Evolutionary conservation across 1,140 invertebrate genomes (phyloP), one percentile per base, ranked within the genome.

Genomic region (Zaprionus ghesquierei): DNA sequence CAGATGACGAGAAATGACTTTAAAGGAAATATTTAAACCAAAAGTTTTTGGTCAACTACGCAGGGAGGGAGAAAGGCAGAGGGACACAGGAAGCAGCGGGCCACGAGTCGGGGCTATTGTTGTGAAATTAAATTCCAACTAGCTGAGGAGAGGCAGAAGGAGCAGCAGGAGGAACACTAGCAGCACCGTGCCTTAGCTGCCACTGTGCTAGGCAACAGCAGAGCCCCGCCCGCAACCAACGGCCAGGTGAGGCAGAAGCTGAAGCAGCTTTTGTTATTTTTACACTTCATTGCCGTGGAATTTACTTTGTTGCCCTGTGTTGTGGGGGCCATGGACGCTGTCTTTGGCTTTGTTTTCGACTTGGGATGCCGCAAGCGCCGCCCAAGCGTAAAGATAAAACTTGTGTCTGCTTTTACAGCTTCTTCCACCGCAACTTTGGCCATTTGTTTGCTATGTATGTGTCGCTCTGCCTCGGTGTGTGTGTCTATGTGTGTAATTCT

Each of bases 261-360:
- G 58, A 49, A 70, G 20, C 60, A 64, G 68, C 73, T 71, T 75
- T 75, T 75, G 73, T 75, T 75, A 75, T 75, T 75, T 75, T 75
- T 75, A 75, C 73, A 75, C 73, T 75, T 75, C 73, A 75, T 75
- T 75, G 73, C 73, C 60, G 68, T 75, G 68, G 73, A 75, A 75
- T 75, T 75, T 75, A 71, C 68, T 70, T 71, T 75, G 66, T 75
- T 75, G 73, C 60, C 60, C 35, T 12, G 61, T 25, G 29, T 10
- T 2, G 15, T 12, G 20, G 12, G 12, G 46, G 9, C 20, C 46
- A 2, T 27, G 49, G 35, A 18, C 6, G 35, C n/a, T 38, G 23
- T 23, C 20, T 35, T 51, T 63, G 60, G 55, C 60, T 71, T 74
- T 74, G 71, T 74, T 74, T 74, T 74, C 71, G 23, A 71, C 68